These are phyloP conservation scores for Carlito syrichta DNA, from an alignment of 2,113 vertebrate species.

Conservation along the genomic window DNA sequence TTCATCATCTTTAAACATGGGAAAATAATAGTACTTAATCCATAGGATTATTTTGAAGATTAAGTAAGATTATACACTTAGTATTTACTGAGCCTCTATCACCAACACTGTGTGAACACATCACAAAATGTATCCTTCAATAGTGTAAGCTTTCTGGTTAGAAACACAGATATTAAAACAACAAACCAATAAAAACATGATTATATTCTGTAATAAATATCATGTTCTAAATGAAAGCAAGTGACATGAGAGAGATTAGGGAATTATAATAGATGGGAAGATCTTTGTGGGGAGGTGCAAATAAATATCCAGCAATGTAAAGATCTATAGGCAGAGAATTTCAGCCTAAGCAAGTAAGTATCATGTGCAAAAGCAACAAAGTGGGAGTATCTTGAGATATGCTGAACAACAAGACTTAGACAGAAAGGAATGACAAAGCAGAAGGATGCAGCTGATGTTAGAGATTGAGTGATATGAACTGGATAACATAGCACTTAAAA, in stretches of 20 bases:
- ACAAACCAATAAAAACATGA: not conserved
- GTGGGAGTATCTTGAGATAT: not conserved
- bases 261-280: not conserved
- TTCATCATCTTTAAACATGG: not conserved
- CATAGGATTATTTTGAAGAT: not conserved
- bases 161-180: not conserved
- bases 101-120: not conserved
- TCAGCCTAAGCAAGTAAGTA: not conserved
- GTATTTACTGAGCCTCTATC: not conserved
- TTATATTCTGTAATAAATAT: not conserved
- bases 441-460: not conserved
- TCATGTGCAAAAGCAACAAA: not conserved
- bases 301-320: not conserved
- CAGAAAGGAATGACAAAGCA: not conserved
- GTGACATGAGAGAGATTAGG: not conserved
- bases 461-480: not conserved
- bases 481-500: not conserved
- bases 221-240: not conserved
- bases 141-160: not conserved
- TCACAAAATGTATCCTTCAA: not conserved
- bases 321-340: not conserved
- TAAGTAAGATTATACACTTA: not conserved
- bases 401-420: not conserved
- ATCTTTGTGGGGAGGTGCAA: not conserved
- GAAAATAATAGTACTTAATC: not conserved